Base-by-base conservation (phyloP, 2,113 vertebrate species). In the Martes martes region DNA sequence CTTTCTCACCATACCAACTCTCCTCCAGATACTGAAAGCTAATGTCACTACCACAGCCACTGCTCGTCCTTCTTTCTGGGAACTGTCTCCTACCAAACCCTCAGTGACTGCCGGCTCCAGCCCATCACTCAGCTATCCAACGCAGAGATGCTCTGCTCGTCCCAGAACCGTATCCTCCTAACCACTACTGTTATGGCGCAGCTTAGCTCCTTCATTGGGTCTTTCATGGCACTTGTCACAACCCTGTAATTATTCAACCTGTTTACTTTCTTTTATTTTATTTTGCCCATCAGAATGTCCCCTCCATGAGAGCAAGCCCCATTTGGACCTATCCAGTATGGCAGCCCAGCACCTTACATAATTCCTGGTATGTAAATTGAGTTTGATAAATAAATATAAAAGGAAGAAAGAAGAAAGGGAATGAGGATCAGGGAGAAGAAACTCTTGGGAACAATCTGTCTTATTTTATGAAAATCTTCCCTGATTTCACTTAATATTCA, bases 111-210 rank as follows among this genome's bases (percentile, higher is more conserved):
- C 50, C 26, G 26, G 6, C 33, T 78, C 14, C 39, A 5, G 14
- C 1, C 14, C 59, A 13, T 19, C 4, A 19, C 39, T 57, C 24
- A 21, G 47, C 11, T 0, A 11, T 19, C 24, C 11, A 47, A 26
- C 14, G 33, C 28, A 61, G 28, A 87, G 26, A 74, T 21, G 36
- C 57, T 31, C 14, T 52, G 69, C 13, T 4, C 2, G 3, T 21
- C 3, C 21, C 3, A 45, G 7, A 3, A 87, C 3, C 0, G 1
- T 0, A 26, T 7, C 39, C 63, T 90, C 67, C 11, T n/a, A 2
- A 10, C 2, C 4, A 9, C 5, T 45, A 28, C 6, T 0, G 1
- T 45, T 21, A 59, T 21, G 87, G 93, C n/a, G 52, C 45, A 73
- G 59, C 11, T 59, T 18, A n/a, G 39, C 14, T 47, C 45, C 74